Evolutionary conservation across 2,113 vertebrate genomes (phyloP).

Genomic region (Mus spicilegus): DNA sequence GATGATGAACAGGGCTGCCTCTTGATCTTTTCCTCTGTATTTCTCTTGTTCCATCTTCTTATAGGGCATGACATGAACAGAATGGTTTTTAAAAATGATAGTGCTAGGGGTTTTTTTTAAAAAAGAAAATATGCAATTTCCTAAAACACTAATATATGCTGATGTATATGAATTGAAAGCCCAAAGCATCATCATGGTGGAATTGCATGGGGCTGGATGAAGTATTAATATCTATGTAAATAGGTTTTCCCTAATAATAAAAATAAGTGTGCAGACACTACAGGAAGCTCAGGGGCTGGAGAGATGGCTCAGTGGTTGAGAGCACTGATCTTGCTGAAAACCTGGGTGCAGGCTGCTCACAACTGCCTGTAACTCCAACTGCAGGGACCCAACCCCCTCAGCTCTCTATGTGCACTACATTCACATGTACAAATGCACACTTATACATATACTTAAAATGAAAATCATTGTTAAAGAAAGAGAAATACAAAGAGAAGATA

Average conservation of each 20-base stretch:
- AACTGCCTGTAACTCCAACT: not conserved
- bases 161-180: not conserved
- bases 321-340: not conserved
- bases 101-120: constrained; percentile 18
- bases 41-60: not conserved
- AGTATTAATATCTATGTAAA: not conserved
- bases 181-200: not conserved
- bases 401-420: too few relatives aligned
- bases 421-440: not conserved
- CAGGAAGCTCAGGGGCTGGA: not conserved
- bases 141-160: not conserved
- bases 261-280: not conserved
- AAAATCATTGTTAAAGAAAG: not conserved
- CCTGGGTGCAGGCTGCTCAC: not conserved
- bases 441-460: not conserved
- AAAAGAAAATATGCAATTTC: constrained; percentile 4
- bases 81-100: not conserved
- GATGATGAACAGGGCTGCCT: not conserved
- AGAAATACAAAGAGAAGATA: not conserved
- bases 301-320: not conserved
- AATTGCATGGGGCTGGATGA: not conserved
- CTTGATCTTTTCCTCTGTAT: not conserved
- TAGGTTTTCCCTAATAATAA: not conserved
- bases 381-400: not conserved
- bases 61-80: constrained; percentile 1